Evolutionary conservation across 2,113 vertebrate genomes (phyloP).

Genomic region (Hirundichthys speculiger): DNA sequence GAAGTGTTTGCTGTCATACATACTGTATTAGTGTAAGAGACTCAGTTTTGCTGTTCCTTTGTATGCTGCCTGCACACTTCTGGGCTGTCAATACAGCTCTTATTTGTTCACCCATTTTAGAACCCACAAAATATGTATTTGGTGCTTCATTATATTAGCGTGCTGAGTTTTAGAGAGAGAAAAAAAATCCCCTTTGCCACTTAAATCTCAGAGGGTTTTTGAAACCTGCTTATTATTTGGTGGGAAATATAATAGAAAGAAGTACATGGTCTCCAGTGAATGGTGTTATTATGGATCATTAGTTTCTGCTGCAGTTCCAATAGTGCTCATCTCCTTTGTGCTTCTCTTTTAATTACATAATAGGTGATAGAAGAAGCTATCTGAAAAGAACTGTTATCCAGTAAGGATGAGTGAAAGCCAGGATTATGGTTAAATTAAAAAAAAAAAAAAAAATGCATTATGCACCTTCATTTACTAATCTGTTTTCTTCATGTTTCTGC

Average conservation of each 20-base stretch:
- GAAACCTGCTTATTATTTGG: slow-evolving; percentile 43
- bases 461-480: background rate
- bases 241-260: slow-evolving; percentile 30
- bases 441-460: background rate
- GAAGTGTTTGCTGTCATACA: slow-evolving; percentile 15
- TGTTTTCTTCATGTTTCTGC: background rate
- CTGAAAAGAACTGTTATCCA: slow-evolving; percentile 16
- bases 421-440: background rate
- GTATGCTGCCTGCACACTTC: slow-evolving; percentile 21
- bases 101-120: slow-evolving; percentile 22
- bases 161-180: background rate
- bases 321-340: slow-evolving; percentile 35
- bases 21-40: slow-evolving; percentile 20
- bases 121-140: background rate
- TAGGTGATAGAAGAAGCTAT: slow-evolving; percentile 24
- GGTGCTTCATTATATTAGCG: no score
- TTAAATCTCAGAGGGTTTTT: slow-evolving; percentile 30
- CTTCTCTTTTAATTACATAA: slow-evolving; percentile 30
- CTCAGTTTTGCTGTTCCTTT: background rate
- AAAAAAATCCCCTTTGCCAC: slow-evolving; percentile 13
- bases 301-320: slow-evolving; percentile 45
- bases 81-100: slow-evolving; percentile 4
- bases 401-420: background rate
- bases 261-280: slow-evolving; percentile 43
- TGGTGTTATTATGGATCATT: slow-evolving; percentile 54